Conservation (phyloP, 2,797 vertebrate species). For the Tamandua tetradactyla region DNA sequence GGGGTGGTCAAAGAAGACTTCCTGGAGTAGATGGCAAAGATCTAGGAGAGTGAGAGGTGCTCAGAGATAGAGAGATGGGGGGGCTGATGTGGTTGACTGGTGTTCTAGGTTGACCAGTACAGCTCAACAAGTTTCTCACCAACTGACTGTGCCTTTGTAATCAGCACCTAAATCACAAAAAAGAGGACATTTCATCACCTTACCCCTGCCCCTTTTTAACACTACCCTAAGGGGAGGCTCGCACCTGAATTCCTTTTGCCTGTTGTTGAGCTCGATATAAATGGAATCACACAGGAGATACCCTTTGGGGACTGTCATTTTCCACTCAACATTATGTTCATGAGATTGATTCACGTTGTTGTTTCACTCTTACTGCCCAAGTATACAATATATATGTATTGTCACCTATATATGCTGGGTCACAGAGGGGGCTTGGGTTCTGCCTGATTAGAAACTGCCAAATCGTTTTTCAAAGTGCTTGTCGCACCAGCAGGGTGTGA, state of each 20-base stretch:
- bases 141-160: not conserved
- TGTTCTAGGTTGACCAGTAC: not conserved
- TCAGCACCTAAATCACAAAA: not conserved
- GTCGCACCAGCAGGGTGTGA: too few species aligned
- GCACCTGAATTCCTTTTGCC: not conserved
- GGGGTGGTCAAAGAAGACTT: not conserved
- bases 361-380: not conserved
- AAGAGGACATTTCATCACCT: not conserved
- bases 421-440: not conserved
- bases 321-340: too few species aligned
- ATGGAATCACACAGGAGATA: too few species aligned
- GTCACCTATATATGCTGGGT: not conserved
- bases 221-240: accelerated
- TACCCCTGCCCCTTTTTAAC: not conserved
- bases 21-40: too few species aligned
- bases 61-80: not conserved
- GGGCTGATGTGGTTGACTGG: not conserved
- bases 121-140: not conserved
- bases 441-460: not conserved
- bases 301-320: too few species aligned
- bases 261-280: not conserved
- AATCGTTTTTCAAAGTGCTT: too few species aligned
- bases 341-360: not conserved
- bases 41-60: not conserved
- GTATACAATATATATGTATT: not conserved